Percentiles rank a stretch among this genome's conserved stretches.
These are phyloP conservation scores for Drosophila grimshawi DNA, from an alignment of 1,140 invertebrate species.

Conservation along the genomic window DNA sequence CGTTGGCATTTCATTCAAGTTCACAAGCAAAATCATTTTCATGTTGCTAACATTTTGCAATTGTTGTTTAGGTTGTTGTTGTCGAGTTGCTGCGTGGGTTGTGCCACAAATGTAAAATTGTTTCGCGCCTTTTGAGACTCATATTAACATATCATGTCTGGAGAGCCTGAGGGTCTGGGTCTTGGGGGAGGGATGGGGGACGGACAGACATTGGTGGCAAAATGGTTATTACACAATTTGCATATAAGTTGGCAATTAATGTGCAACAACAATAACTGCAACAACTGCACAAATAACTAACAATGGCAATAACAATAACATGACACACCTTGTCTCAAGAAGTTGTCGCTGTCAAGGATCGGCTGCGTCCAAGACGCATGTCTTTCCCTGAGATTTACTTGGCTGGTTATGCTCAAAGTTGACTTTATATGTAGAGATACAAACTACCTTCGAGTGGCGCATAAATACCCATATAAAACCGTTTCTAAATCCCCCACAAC, in stretches of 20 bases:
- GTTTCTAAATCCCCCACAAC: conserved; percentile 61
- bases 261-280: conserved; percentile 39
- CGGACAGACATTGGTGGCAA: conserved; percentile 30
- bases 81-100: conserved; percentile 67
- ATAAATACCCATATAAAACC: conserved; percentile 64
- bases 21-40: conserved; percentile 62
- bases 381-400: conserved; percentile 3
- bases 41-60: conserved; percentile 6
- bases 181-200: conserved; percentile 22
- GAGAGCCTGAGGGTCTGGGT: conserved; percentile 5
- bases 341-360: conserved; percentile 64
- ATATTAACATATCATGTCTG: conserved; percentile 48
- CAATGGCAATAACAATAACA: conserved; percentile 45
- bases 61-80: conserved; percentile 21
- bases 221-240: conserved; percentile 76
- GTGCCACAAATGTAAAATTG: conserved; percentile 60
- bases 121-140: conserved; percentile 66
- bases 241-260: conserved; percentile 82
- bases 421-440: conserved; percentile 16
- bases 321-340: conserved; percentile 61
- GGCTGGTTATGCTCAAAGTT: conserved; percentile 8
- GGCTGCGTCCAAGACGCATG: conserved; percentile 34
- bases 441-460: conserved; percentile 17
- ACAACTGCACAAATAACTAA: neutral
- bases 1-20: conserved; percentile 73